Evolutionary conservation across 2,113 vertebrate species (phyloP).

Genomic region (Ceratotherium simum): DNA sequence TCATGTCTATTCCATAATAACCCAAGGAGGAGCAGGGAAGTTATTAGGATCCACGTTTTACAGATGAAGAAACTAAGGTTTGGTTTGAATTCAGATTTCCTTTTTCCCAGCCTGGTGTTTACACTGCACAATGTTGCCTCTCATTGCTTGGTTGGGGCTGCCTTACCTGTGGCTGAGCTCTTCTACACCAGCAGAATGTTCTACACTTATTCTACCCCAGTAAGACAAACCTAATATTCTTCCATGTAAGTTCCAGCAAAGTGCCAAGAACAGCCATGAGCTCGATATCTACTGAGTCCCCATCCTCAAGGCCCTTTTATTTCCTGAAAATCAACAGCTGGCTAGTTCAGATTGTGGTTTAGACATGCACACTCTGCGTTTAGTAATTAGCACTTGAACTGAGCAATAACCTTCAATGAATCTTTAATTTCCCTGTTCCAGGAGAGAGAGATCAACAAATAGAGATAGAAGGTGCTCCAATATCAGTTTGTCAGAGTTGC

Average conservation of each 20-base stretch:
- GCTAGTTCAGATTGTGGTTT: background rate
- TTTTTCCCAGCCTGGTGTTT: background rate
- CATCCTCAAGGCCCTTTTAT: background rate
- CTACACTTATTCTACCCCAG: background rate
- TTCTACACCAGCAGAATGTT: background rate
- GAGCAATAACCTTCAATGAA: background rate
- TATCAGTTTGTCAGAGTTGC: background rate
- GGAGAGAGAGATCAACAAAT: background rate
- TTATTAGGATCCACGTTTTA: background rate
- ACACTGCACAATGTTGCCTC: background rate
- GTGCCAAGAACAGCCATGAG: background rate
- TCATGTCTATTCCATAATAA: background rate
- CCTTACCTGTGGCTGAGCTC: background rate
- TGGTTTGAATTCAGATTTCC: background rate
- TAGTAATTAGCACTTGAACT: constrained; percentile 29
- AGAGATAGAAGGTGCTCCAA: background rate
- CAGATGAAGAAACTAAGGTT: background rate
- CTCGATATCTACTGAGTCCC: background rate
- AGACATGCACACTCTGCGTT: background rate
- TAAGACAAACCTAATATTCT: background rate
- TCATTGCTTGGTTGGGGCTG: background rate
- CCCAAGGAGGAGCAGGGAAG: background rate
- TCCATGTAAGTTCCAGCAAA: background rate
- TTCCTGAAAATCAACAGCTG: constrained; percentile 15
- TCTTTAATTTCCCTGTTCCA: background rate